A percentile compares a stretch with the other conserved stretches of the same genome.
These are phyloP conservation scores for Petrocephalus schoutedeni DNA, from an alignment of 2,797 vertebrate species.

Conservation along the genomic window DNA sequence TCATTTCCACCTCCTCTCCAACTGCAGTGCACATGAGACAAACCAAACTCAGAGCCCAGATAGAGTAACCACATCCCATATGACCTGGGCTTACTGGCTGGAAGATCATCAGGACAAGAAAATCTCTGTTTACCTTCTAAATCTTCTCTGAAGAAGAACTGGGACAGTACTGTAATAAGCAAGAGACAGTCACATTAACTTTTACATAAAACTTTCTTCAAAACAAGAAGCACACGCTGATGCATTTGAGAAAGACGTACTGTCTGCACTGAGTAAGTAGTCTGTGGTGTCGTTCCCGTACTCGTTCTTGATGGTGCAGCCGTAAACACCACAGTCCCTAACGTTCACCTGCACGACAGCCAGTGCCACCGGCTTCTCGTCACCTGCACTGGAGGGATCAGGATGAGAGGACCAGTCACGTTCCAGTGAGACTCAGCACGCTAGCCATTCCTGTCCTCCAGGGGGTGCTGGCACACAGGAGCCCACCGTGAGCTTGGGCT, in stretches of 20 bases:
- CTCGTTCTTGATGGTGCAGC: constrained; percentile 78
- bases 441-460: background rate
- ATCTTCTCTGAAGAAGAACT: constrained; percentile 75
- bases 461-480: background rate
- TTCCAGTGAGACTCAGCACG: background rate
- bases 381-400: constrained; percentile 67
- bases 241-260: constrained; percentile 47
- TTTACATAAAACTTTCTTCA: background rate
- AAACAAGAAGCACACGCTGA: background rate
- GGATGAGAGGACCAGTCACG: constrained; percentile 5
- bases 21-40: constrained; percentile 55
- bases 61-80: background rate
- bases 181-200: background rate
- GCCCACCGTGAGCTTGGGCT: background rate
- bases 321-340: constrained; percentile 79
- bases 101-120: background rate
- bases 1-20: constrained; percentile 96
- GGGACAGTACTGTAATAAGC: constrained; percentile 66
- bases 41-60: background rate
- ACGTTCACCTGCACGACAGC: constrained; percentile 76
- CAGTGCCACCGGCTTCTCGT: constrained; percentile 80
- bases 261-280: constrained; percentile 76
- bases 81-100: background rate
- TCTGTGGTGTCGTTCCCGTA: constrained; percentile 79
- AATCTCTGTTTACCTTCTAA: constrained; percentile 68